Percentiles rank a stretch among this genome's conserved stretches.
Evolutionary conservation across 2,797 vertebrate genomes (phyloP).

Genomic region (Propithecus deckenii): DNA sequence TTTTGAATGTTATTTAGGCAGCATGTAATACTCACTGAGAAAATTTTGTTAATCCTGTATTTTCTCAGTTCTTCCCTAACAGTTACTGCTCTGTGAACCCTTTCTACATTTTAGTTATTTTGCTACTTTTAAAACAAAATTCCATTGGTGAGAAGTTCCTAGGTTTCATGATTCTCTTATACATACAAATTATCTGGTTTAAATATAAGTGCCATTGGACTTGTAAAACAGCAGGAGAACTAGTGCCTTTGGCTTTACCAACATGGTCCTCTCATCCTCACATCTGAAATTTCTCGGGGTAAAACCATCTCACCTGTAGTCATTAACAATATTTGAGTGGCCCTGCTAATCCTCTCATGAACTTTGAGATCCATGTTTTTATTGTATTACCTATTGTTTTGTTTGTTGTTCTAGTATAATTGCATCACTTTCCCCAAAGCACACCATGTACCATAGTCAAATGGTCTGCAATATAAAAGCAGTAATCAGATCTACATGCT

Average conservation of each 20-base stretch:
- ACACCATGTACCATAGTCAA: slow-evolving; percentile 67
- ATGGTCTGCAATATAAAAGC: slow-evolving; percentile 72
- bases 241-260: slow-evolving; percentile 9
- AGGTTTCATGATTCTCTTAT: not conserved
- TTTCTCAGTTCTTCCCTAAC: not conserved
- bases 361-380: slow-evolving; percentile 53
- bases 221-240: slow-evolving; percentile 55
- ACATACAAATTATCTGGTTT: not conserved
- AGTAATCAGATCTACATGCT: slow-evolving; percentile 52
- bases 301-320: slow-evolving; percentile 44
- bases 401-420: slow-evolving; percentile 52
- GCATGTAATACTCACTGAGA: not conserved
- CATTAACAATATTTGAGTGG: slow-evolving; percentile 16
- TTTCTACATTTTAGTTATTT: not conserved
- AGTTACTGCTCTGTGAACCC: not conserved
- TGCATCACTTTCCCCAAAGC: slow-evolving; percentile 72
- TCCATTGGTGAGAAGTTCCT: not conserved
- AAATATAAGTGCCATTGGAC: not conserved
- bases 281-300: slow-evolving; percentile 52
- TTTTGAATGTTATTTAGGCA: not conserved
- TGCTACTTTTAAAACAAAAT: slow-evolving; percentile 33
- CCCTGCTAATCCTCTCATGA: slow-evolving; percentile 51
- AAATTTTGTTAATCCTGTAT: not conserved
- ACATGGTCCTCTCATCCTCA: not conserved
- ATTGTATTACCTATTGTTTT: slow-evolving; percentile 29